Conservation (phyloP, 2,113 vertebrate genomes). For the Cephalopholis sonnerati region DNA sequence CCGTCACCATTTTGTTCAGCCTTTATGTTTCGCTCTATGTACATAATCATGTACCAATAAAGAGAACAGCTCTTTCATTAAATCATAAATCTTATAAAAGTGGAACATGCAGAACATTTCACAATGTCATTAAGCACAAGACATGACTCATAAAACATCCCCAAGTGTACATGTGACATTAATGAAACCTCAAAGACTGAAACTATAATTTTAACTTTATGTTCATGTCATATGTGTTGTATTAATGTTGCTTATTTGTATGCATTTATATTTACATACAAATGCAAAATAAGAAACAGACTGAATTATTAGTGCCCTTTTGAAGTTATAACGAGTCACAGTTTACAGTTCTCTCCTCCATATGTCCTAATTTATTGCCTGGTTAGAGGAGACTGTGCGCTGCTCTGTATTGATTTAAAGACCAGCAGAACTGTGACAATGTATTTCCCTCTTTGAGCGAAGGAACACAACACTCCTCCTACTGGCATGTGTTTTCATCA, state of each 20-base stretch:
- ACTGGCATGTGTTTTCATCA: neutral
- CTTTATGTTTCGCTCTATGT: neutral
- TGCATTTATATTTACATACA: constrained; percentile 8
- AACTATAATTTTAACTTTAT: neutral
- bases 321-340: neutral
- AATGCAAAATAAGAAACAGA: neutral
- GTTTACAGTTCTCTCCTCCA: neutral
- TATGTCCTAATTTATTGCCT: neutral
- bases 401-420: neutral
- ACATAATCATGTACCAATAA: constrained; percentile 16
- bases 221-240: neutral
- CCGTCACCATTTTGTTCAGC: neutral
- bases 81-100: constrained; percentile 1
- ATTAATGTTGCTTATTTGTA: neutral
- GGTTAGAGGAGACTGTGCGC: neutral
- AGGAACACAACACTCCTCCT: neutral
- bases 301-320: neutral
- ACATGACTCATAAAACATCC: neutral
- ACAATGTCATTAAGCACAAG: neutral
- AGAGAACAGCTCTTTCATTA: neutral
- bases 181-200: neutral
- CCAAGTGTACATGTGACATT: neutral
- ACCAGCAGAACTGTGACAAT: neutral
- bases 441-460: neutral
- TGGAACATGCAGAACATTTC: neutral